Evolutionary conservation across 2,888 invertebrate genomes (phyloP), one percentile per base, ranked within the genome.

Genomic region (Pseudoips prasinana): DNA sequence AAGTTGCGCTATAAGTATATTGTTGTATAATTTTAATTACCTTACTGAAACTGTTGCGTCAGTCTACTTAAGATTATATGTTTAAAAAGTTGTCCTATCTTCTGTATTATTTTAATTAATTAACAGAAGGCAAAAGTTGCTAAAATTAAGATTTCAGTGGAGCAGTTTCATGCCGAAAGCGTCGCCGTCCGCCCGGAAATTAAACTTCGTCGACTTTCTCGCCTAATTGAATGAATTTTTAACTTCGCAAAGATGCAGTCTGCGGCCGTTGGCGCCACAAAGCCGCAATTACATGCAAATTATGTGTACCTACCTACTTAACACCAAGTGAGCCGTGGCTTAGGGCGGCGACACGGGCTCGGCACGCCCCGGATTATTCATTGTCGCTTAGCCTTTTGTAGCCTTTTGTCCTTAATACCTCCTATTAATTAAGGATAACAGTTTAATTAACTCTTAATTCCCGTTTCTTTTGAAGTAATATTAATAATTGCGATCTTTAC

Each of bases 201-300:
- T 78, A 82, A 81, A 81, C 76, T 79, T 72, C 68, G 68, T 73
- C 73, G 76, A 76, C 69, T 73, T 74, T 71, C 71, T 64, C 69
- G 66, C 65, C 73, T 85, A 84, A 88, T 86, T 85, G 73, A 85
- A 84, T 85, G 73, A 83, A 84, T 84, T 86, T 85, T 85, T 82
- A 79, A 84, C 74, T 71, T 75, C 66, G 77, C 73, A 79, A 84
- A 81, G 80, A 83, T 81, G 79, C 81, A 80, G 79, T 72, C 75
- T 65, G 71, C 63, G 70, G 71, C 66, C 58, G 62, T 61, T 64
- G 66, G 59, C 66, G 61, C 65, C 72, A 74, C 75, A 79, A 79
- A 82, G 74, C 75, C 73, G 72, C 81, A 85, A 85, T 86, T 85
- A 84, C 76, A 86, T 85, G 84, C 76, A 84, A 86, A 85, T 87